Conservation (phyloP, 2,113 vertebrate species). For the Aspiorhynchus laticeps region DNA sequence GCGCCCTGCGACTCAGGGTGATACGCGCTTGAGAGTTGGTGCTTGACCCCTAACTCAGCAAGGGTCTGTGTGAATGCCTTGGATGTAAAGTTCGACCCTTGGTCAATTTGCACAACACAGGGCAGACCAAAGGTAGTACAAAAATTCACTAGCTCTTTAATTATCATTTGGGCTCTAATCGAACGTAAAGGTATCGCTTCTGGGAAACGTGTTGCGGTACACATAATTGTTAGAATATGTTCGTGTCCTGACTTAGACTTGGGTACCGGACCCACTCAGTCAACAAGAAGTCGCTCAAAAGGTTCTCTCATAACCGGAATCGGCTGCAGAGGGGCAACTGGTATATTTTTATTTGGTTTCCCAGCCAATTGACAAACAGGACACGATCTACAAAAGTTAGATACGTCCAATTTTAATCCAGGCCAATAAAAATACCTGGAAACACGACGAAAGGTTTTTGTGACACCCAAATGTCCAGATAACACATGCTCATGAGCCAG, state of each 20-base stretch:
- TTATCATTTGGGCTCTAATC: too few relatives aligned
- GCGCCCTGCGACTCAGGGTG: too few relatives aligned
- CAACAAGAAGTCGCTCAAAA: too few relatives aligned
- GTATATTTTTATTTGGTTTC: too few relatives aligned
- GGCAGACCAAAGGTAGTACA: slow-evolving; percentile 3
- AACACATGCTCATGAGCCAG: not conserved
- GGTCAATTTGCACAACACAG: not conserved
- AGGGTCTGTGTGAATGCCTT: not conserved
- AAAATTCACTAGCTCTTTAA: not conserved
- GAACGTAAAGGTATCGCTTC: too few relatives aligned
- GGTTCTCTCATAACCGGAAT: too few relatives aligned
- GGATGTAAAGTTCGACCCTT: not conserved
- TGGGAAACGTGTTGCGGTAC: too few relatives aligned
- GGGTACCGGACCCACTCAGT: too few relatives aligned
- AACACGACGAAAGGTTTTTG: not conserved
- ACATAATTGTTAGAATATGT: too few relatives aligned
- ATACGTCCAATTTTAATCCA: not conserved
- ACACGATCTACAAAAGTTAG: not conserved
- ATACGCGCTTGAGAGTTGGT: not conserved
- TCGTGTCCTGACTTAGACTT: too few relatives aligned
- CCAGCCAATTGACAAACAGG: too few relatives aligned
- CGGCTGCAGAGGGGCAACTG: too few relatives aligned
- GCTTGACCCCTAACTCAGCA: not conserved
- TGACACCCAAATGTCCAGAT: not conserved
- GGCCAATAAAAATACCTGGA: not conserved